These are phyloP conservation scores for Cephus pulcher DNA, from an alignment of 2,888 invertebrate genomes.

Conservation along the genomic window DNA sequence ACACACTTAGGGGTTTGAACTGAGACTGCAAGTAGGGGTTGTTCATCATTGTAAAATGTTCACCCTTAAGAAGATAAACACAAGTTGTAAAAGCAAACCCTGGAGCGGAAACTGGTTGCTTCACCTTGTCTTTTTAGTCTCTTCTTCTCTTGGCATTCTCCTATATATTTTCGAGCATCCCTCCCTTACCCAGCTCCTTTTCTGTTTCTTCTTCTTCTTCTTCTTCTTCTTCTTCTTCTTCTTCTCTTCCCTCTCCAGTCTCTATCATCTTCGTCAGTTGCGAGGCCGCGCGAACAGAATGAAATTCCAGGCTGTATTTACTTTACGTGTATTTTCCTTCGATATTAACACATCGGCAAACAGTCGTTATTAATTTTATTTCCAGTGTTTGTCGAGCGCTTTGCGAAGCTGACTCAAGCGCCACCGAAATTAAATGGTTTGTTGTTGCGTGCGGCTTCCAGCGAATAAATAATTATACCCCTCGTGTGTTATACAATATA, in stretches of 20 bases:
- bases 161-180: slow-evolving; percentile 1
- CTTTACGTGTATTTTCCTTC: slow-evolving; percentile 38
- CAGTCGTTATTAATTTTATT: slow-evolving; percentile 45
- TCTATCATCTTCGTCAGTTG: neutral
- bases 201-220: neutral
- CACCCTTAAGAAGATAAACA: slow-evolving; percentile 32
- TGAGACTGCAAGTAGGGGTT: neutral
- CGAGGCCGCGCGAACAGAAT: slow-evolving; percentile 23
- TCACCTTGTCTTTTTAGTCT: slow-evolving; percentile 4
- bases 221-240: neutral
- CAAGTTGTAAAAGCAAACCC: slow-evolving; percentile 33
- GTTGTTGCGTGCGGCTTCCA: neutral
- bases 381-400: slow-evolving; percentile 30
- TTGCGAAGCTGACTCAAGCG: slow-evolving; percentile 19
- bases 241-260: slow-evolving; percentile 10
- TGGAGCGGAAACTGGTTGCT: slow-evolving; percentile 13
- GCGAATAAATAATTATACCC: slow-evolving; percentile 1
- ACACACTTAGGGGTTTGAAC: too few species aligned
- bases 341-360: slow-evolving; percentile 42
- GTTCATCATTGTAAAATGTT: slow-evolving; percentile 28
- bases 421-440: slow-evolving; percentile 19
- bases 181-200: neutral
- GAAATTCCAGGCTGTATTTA: slow-evolving; percentile 40
- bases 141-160: slow-evolving; percentile 12
- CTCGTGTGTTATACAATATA: too few species aligned